Percentiles rank a stretch among this genome's conserved stretches.
These are phyloP conservation scores for Pelodytes ibericus DNA, from an alignment of 2,797 vertebrate species.

Conservation along the genomic window DNA sequence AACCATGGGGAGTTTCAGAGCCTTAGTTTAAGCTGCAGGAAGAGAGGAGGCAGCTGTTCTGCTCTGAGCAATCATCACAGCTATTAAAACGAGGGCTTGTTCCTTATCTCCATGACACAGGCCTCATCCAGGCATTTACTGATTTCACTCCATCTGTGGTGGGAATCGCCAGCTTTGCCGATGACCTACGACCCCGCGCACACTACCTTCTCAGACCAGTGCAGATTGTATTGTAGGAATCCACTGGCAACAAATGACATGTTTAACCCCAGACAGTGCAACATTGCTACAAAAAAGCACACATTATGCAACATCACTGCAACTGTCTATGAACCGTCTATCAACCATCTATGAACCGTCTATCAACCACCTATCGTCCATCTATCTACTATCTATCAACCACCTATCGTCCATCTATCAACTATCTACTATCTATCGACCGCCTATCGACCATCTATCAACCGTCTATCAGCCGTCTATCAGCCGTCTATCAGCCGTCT, in stretches of 20 bases:
- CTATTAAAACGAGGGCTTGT: conserved; percentile 59
- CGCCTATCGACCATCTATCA: too few species aligned
- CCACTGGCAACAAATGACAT: background rate
- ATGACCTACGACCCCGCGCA: conserved; percentile 24
- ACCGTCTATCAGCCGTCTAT: too few species aligned
- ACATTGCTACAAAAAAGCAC: too few species aligned
- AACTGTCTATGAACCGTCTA: too few species aligned
- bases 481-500: too few species aligned
- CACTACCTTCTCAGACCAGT: conserved; percentile 31
- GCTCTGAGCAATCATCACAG: conserved; percentile 65
- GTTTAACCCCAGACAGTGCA: too few species aligned
- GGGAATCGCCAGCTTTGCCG: background rate
- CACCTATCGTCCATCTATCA: too few species aligned
- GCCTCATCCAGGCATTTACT: conserved; percentile 30
- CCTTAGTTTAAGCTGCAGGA: conserved; percentile 66
- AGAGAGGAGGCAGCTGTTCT: conserved; percentile 67
- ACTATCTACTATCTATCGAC: too few species aligned
- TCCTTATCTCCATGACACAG: conserved; percentile 49
- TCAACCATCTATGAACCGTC: too few species aligned
- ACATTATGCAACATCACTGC: too few species aligned
- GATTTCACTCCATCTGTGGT: conserved; percentile 25
- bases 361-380: too few species aligned
- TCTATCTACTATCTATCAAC: too few species aligned
- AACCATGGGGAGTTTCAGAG: conserved; percentile 65
- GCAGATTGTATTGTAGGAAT: conserved; percentile 4